Evolutionary conservation across 2,113 vertebrate genomes (phyloP).

Genomic region (Anser cygnoides): DNA sequence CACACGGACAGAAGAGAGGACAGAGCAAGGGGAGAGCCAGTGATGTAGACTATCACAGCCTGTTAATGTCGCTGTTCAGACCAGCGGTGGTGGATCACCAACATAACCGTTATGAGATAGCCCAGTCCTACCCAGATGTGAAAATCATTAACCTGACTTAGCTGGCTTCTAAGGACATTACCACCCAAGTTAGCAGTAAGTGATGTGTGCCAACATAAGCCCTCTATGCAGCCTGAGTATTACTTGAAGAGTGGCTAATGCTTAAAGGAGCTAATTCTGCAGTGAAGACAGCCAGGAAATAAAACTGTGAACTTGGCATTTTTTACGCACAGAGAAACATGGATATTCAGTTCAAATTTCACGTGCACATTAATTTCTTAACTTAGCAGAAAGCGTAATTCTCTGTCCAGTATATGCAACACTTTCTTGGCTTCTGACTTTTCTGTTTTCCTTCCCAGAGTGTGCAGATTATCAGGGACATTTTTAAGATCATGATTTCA

Average conservation of each 20-base stretch:
- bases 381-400: neutral
- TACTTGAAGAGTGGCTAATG: neutral
- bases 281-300: conserved; percentile 24
- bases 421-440: neutral
- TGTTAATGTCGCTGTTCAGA: neutral
- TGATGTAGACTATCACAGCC: neutral
- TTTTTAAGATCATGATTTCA: neutral
- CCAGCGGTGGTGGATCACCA: neutral
- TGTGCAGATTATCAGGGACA: neutral
- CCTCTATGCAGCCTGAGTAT: neutral
- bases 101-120: neutral
- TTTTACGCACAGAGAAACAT: neutral
- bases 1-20: neutral
- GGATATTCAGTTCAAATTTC: neutral
- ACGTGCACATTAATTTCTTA: neutral
- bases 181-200: neutral
- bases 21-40: neutral
- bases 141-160: neutral
- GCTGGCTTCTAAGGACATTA: neutral
- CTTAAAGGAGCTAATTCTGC: neutral
- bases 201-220: neutral
- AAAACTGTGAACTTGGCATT: neutral
- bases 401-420: neutral
- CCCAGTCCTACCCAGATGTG: neutral
- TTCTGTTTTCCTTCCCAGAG: neutral